phyloP scores from a whole-genome alignment of 2,888 invertebrate species.

The Eumacrocentrus americanus region DNA sequence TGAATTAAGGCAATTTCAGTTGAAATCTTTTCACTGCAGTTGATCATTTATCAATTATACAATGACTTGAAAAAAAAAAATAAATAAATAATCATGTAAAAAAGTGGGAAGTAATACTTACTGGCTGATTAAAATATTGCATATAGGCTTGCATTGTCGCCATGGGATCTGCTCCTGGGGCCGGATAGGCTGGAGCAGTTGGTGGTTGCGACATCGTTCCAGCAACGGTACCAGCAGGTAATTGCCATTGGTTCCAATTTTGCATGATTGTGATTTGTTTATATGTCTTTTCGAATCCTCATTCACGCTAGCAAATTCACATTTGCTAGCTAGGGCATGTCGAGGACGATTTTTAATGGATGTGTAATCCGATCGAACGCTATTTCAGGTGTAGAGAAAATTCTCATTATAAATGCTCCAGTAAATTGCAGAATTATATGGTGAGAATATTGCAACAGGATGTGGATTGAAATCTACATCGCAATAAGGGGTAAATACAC shows the following conservation, averaged over 20 bases:
- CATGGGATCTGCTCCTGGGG: slow-evolving; percentile 56
- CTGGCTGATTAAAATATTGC: slow-evolving; percentile 61
- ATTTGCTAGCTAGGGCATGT: slow-evolving; percentile 49
- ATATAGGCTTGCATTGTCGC: slow-evolving; percentile 59
- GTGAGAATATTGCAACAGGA: neutral
- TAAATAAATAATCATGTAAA: neutral
- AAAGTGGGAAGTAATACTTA: slow-evolving; percentile 46
- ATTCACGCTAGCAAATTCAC: slow-evolving; percentile 40
- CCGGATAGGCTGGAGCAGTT: slow-evolving; percentile 55
- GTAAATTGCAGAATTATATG: neutral
- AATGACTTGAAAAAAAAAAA: too few species aligned
- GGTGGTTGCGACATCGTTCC: slow-evolving; percentile 50
- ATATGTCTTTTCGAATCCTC: slow-evolving; percentile 36
- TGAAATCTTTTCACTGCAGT: too few species aligned
- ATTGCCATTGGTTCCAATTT: slow-evolving; percentile 61
- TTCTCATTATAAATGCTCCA: slow-evolving; percentile 42
- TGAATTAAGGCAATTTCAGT: too few species aligned
- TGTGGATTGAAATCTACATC: too few species aligned
- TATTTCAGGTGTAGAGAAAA: slow-evolving; percentile 52
- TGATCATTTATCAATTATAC: too few species aligned
- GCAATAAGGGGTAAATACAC: too few species aligned
- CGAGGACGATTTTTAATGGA: slow-evolving; percentile 51
- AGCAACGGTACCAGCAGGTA: slow-evolving; percentile 52
- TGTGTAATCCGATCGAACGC: slow-evolving; percentile 53
- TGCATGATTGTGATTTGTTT: slow-evolving; percentile 47